Base-by-base conservation (phyloP, 2,888 invertebrate genomes). In the Opisthograptis luteolata region DNA sequence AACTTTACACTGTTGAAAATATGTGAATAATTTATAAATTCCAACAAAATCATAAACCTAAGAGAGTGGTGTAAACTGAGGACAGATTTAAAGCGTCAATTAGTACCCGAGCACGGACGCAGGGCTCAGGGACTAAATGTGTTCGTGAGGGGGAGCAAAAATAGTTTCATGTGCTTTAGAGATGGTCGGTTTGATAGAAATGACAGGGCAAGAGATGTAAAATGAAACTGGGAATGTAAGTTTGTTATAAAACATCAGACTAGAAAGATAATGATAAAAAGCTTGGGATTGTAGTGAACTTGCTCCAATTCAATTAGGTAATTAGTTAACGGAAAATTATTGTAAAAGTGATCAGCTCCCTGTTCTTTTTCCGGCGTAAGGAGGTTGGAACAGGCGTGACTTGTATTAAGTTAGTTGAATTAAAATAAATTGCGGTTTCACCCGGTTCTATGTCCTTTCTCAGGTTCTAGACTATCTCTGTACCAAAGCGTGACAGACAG, bases 31-130 rank as follows among this genome's bases (percentile, higher is more conserved):
- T 57, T 55, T 36, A 60, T 60, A 49, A 62, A 58, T 58, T 36
- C 39, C 17, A 37, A 52, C 46, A 12, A 48, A 70, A 70, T 68
- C 62, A 71, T 76, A 67, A 70, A 65, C 48, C 54, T 52, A 58
- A 54, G 54, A 65, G 64, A 66, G 66, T 64, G 68, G 64, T 59
- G 66, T 67, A 70, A 42, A 76, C 77, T 73, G 87, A 60, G 65
- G 79, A 84, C 82, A 82, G 85, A 87, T 86, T 86, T 86, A 86
- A 82, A 79, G 68, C 82, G 73, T 82, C 85, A 87, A 87, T 87
- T 87, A 87, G 87, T 81, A 76, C 71, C 68, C 70, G 60, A 66
- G 67, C 58, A 60, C 66, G 65, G 68, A 78, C 74, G n/a, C n/a
- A n/a, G n/a, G n/a, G n/a, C n/a, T n/a, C n/a, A n/a, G 75, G 66